Base-by-base conservation (phyloP, 2,113 vertebrate species). In the Actenoides lindsayi region DNA sequence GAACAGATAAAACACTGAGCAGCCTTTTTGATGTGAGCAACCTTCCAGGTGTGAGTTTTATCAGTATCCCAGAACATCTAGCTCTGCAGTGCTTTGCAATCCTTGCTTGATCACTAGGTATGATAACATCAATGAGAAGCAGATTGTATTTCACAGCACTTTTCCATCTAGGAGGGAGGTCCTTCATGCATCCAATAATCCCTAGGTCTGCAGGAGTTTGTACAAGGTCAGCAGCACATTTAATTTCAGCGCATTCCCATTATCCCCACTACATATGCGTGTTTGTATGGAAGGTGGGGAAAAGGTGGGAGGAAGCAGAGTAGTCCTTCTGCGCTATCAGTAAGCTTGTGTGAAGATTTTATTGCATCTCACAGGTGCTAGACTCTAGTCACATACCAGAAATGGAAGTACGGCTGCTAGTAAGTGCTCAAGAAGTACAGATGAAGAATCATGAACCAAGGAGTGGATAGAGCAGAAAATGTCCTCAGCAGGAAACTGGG, bases 181-280 rank as follows among this genome's bases (percentile, higher is more conserved):
- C 28, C 18, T 20, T 69, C 44, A 35, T 37, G 21, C 35, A 18
- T 23, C 39, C 77, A 5, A 73, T 71, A 59, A 87, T 33, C 54
- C n/a, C 35, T n/a, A 35, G 21, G 6, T 81, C 69, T 28, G 16
- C 50, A 68, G 63, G 59, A 73, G 18, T 64, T 73, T 46, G 25
- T 77, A 60, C 7, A 30, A 84, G 54, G 54, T 78, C 54, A 82
- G 24, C 17, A 39, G 12, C 64, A 27, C 0, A 1, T 81, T 37
- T 30, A 54, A 23, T 64, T 80, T 81, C 63, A 39, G 27, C 28
- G 60, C 35, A 50, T 11, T 21, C 31, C 16, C 42, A 25, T 51
- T 44, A 44, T 19, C 13, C 23, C 28, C 39, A 3, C 21, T 68
- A 30, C 11, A 10, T 24, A 25, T 0, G 0, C 28, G 41, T 39